These are phyloP conservation scores for Cyphotilapia sp. DNA, from an alignment of 2,113 vertebrate genomes.

Conservation along the genomic window DNA sequence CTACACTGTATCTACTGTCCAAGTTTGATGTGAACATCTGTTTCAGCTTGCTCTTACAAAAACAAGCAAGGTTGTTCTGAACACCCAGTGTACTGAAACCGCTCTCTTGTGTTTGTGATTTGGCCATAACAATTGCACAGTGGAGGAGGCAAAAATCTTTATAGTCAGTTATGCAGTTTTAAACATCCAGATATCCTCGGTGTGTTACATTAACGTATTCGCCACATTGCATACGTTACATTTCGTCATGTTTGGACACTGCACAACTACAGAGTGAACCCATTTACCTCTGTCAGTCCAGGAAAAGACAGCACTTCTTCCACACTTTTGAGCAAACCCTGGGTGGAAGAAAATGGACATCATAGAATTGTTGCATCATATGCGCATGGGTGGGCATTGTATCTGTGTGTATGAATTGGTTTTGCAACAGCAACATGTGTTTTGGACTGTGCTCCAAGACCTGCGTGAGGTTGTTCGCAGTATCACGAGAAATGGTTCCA, in stretches of 20 bases:
- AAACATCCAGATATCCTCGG: background rate
- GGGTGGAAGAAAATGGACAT: constrained; percentile 34
- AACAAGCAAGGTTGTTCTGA: constrained; percentile 38
- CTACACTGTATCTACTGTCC: background rate
- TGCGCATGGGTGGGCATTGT: background rate
- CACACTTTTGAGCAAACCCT: constrained; percentile 84
- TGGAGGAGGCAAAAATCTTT: background rate
- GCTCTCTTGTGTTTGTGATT: constrained; percentile 30
- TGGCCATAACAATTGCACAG: background rate
- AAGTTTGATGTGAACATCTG: constrained; percentile 54
- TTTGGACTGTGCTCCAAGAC: constrained; percentile 54
- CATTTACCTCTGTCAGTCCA: constrained; percentile 56
- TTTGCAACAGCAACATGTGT: background rate
- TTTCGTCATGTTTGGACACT: constrained; percentile 23
- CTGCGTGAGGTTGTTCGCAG: constrained; percentile 80
- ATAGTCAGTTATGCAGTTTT: background rate
- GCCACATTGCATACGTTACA: constrained; percentile 10
- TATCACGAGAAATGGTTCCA: constrained; percentile 61
- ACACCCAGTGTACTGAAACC: constrained; percentile 29
- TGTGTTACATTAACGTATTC: constrained; percentile 1
- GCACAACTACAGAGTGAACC: constrained; percentile 52
- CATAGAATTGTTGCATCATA: constrained; percentile 33
- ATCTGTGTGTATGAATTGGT: constrained; percentile 12
- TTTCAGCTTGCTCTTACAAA: constrained; percentile 49
- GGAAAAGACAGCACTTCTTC: constrained; percentile 76